A percentile compares a stretch with the other conserved stretches of the same genome.
phyloP scores from a whole-genome alignment of 2,113 vertebrate genomes.

The Aythya baeri region DNA sequence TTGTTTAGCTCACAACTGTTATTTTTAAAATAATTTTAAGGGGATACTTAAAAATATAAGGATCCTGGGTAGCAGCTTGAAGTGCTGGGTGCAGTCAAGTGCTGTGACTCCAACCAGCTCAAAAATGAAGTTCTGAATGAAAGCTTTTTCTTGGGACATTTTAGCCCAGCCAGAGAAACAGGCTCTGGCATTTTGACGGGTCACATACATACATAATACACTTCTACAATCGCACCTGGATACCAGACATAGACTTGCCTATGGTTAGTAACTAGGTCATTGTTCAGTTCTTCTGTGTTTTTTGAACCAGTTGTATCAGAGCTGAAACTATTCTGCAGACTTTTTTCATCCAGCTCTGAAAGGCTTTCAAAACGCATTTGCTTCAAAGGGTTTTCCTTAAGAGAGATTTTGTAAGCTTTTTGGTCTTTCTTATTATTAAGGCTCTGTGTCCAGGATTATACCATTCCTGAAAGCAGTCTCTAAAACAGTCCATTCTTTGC shows the following conservation, averaged over 20 bases:
- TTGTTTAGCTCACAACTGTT: neutral
- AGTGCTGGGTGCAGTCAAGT: neutral
- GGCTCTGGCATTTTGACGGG: neutral
- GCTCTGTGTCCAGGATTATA: neutral
- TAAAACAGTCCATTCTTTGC: neutral
- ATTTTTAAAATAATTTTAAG: neutral
- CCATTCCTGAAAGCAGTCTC: neutral
- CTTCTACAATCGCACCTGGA: neutral
- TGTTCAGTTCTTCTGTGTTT: neutral
- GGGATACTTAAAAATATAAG: neutral
- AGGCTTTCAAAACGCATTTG: slow-evolving; percentile 16
- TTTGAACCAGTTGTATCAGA: neutral
- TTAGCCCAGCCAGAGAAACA: neutral
- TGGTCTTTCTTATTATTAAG: neutral
- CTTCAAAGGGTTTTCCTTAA: neutral
- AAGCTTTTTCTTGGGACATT: neutral
- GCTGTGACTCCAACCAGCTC: neutral
- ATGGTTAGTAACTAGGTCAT: neutral
- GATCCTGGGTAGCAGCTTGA: neutral
- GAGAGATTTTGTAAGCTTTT: neutral
- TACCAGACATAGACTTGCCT: neutral
- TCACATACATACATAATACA: neutral
- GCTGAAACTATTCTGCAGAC: neutral
- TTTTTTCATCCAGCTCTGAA: neutral
- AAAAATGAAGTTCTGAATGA: neutral